phyloP scores from a whole-genome alignment of 2,888 invertebrate genomes.

The Altica lythri region DNA sequence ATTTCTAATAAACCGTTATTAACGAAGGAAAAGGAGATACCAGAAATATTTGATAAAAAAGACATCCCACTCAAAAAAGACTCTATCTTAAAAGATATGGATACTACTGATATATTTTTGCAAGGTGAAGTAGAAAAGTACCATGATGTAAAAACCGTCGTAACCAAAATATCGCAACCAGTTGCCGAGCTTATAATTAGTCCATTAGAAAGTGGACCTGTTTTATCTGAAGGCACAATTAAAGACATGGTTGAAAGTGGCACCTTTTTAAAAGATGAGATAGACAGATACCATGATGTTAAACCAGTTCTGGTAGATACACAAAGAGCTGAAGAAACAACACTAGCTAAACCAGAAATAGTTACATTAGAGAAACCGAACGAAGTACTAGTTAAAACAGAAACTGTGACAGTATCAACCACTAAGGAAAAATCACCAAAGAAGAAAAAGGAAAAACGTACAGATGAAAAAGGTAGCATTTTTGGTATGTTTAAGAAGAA shows the following conservation, averaged over 20 bases:
- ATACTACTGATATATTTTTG: conserved; percentile 34
- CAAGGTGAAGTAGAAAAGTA: conserved; percentile 40
- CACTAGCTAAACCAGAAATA: background rate
- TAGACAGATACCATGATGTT: conserved; percentile 36
- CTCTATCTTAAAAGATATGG: background rate
- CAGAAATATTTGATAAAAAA: background rate
- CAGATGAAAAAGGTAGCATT: conserved; percentile 32
- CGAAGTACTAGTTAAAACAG: background rate
- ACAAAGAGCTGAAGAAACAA: conserved; percentile 8
- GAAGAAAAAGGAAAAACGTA: conserved; percentile 16
- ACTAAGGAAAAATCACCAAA: conserved; percentile 4
- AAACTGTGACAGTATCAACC: background rate
- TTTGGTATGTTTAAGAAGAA: conserved; percentile 40
- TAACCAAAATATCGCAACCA: background rate
- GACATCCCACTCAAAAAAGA: background rate
- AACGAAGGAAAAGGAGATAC: background rate
- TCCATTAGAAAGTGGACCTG: too few relatives aligned
- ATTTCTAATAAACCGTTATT: too few relatives aligned
- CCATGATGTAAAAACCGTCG: conserved; percentile 35
- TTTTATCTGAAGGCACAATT: background rate
- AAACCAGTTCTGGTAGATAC: conserved; percentile 16
- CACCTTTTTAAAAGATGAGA: conserved; percentile 38
- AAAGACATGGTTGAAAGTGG: conserved; percentile 29
- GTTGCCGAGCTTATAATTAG: too few relatives aligned
- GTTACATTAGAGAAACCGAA: background rate